Evolutionary conservation across 2,797 vertebrate species (phyloP), one percentile per base, ranked within the genome.

Genomic region (Rhynchotus rufescens): DNA sequence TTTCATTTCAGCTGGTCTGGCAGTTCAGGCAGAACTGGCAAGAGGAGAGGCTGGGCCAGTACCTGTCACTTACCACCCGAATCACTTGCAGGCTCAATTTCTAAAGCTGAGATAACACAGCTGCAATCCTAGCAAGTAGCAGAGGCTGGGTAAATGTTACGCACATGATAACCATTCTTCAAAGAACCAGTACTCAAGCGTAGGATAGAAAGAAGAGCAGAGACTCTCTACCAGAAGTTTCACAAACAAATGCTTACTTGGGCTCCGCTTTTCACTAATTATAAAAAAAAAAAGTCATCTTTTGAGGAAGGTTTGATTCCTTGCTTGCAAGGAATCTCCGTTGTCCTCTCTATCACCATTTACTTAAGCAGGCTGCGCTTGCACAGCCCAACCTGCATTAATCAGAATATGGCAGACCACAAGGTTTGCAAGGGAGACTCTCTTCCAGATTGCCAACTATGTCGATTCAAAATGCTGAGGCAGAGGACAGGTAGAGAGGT

Each of bases 71-170:
- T 93, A 54, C 5, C 62, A 74, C 91, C 66, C 67, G n/a, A 89
- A 93, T 92, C 84, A 79, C 74, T 79, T 47, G 45, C 82, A 92
- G 86, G 25, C 62, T 6, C 25, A 85, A 75, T 80, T 89, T 94
- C 90, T 52, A 90, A 92, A 93, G 84, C 82, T 95, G 89, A 52
- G 93, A 95, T 92, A 95, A 95, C 84, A 93, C 76, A 90, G 93
- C 90, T 91, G 90, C 81, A 88, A 85, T 75, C 79, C 62, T 86
- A 92, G 82, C 86, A 80, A 8, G 62, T 73, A 94, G 62, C 42
- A 83, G 87, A 90, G 80, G 66, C 1, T 87, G 73, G 62, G 77
- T 32, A 89, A 85, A 89, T 91, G 66, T 81, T 85, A 86, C 0
- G 0, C 85, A 66, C 60, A 87, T 60, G 78, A 91, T 79, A 95